phyloP scores from a whole-genome alignment of 2,888 invertebrate genomes.

The Noctua fimbriata region DNA sequence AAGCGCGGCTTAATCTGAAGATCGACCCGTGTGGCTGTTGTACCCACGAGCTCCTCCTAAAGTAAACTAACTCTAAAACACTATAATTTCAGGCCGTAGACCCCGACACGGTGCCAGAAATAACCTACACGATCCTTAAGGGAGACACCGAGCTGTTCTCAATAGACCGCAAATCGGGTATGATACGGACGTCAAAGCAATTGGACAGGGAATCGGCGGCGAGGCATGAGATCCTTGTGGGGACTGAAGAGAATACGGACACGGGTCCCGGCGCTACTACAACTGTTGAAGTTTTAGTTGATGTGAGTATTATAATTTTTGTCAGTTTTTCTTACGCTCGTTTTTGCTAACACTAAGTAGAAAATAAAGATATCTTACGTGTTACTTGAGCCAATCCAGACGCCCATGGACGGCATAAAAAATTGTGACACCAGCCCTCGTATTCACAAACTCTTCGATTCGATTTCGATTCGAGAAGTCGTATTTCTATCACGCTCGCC shows the following conservation, averaged over 20 bases:
- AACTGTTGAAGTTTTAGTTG: slow-evolving; percentile 93
- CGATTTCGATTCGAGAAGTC: no score
- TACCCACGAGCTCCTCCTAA: no score
- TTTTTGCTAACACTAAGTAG: neutral
- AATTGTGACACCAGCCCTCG: no score
- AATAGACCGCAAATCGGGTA: slow-evolving; percentile 95
- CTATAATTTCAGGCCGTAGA: slow-evolving; percentile 92
- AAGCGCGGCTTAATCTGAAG: no score
- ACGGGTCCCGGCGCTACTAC: slow-evolving; percentile 93
- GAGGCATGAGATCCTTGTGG: slow-evolving; percentile 94
- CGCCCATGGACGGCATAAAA: no score
- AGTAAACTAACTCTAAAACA: neutral
- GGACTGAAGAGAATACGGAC: slow-evolving; percentile 95
- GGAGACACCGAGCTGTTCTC: slow-evolving; percentile 95
- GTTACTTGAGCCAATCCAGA: no score
- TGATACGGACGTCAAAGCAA: slow-evolving; percentile 93
- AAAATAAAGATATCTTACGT: no score
- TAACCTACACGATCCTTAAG: slow-evolving; percentile 95
- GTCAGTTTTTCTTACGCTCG: neutral
- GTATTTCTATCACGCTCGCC: no score
- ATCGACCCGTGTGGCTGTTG: no score
- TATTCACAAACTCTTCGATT: no score
- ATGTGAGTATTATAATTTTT: slow-evolving; percentile 83
- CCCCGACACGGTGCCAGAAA: slow-evolving; percentile 94
- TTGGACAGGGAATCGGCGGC: slow-evolving; percentile 95